These are phyloP conservation scores for Alexandromys fortis DNA, from an alignment of 2,113 vertebrate genomes.

Conservation along the genomic window DNA sequence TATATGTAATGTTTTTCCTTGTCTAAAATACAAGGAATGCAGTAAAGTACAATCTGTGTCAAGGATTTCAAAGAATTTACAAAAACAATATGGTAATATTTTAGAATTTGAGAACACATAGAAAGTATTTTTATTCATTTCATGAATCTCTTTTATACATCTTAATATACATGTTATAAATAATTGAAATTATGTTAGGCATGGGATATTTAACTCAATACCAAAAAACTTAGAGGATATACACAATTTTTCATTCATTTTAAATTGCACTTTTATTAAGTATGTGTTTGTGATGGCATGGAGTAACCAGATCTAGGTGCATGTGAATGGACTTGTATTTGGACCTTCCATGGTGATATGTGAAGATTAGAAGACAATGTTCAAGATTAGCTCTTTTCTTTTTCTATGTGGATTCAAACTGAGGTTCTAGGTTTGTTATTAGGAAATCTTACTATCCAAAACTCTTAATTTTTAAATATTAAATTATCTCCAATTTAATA, in stretches of 20 bases:
- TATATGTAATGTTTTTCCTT: slow-evolving; percentile 66
- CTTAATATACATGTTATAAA: not conserved
- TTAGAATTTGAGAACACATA: not conserved
- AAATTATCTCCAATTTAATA: not conserved
- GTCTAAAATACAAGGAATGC: slow-evolving; percentile 57
- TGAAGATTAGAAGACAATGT: not conserved
- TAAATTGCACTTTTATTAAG: not conserved
- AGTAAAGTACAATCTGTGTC: not conserved
- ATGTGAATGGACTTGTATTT: rapidly evolving
- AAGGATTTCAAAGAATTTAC: not conserved
- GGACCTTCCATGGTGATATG: rapidly evolving
- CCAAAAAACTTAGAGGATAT: not conserved
- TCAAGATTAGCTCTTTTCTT: not conserved
- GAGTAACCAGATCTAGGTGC: not conserved
- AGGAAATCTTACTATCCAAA: rapidly evolving
- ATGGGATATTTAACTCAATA: not conserved
- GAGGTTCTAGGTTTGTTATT: not conserved
- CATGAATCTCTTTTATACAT: not conserved
- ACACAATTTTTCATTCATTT: not conserved
- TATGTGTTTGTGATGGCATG: not conserved
- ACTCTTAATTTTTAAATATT: not conserved
- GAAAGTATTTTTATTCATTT: not conserved
- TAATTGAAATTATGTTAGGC: not conserved
- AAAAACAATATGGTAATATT: not conserved
- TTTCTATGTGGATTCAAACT: too few relatives aligned